Conservation (phyloP, 2,888 invertebrate genomes). For the Anagyrus pseudococci region DNA sequence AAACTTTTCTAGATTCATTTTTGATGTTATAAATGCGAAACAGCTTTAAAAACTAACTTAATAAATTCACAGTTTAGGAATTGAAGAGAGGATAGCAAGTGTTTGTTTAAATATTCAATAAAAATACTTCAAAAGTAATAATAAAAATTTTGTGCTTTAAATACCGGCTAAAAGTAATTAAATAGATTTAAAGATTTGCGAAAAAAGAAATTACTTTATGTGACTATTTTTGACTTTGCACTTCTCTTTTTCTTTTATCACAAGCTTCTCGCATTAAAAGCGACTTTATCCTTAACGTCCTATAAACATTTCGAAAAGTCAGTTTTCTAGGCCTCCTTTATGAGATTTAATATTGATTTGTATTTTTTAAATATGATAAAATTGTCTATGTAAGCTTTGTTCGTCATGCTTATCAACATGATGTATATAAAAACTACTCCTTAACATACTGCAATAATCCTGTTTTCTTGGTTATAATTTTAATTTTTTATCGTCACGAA, state of each 20-base stretch:
- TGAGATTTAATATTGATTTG: slow-evolving; percentile 2
- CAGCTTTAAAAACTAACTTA: no score
- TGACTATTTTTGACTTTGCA: no score
- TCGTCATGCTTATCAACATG: slow-evolving; percentile 10
- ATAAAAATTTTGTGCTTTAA: background rate
- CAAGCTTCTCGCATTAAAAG: slow-evolving; percentile 29
- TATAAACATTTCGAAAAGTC: slow-evolving; percentile 32
- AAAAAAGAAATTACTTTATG: background rate
- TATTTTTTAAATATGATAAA: slow-evolving; percentile 19
- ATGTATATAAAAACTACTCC: slow-evolving; percentile 19
- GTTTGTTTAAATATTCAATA: background rate
- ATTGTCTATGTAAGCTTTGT: slow-evolving; percentile 16
- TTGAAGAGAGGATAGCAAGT: background rate
- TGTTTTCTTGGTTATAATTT: background rate
- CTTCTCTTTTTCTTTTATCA: slow-evolving; percentile 25
- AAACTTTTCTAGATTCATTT: no score
- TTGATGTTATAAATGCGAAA: no score
- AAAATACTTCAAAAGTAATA: background rate
- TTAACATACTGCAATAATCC: background rate
- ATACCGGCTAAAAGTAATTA: background rate
- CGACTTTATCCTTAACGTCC: slow-evolving; percentile 18
- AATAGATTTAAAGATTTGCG: background rate
- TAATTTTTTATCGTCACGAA: slow-evolving; percentile 1
- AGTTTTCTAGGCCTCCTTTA: slow-evolving; percentile 25
- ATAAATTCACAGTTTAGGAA: background rate